Base-by-base conservation (phyloP, 2,888 invertebrate genomes). In the Hemaris fuciformis region DNA sequence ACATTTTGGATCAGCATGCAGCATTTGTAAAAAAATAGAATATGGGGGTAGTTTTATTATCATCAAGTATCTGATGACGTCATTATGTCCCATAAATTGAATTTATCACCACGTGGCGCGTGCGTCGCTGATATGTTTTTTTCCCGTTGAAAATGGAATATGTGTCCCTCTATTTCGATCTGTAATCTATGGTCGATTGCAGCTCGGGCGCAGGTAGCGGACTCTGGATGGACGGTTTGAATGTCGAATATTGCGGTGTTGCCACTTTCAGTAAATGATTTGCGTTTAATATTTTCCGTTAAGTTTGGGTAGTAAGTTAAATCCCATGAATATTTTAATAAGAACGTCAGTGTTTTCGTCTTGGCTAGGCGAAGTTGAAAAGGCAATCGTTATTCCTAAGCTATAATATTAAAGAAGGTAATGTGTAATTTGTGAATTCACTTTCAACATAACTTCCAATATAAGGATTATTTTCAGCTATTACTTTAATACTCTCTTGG, bases 141-240 rank as follows among this genome's bases (percentile, higher is more conserved):
- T 42, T 38, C 38, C 23, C 23, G 38, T 62, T 45, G 59, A 58
- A 53, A 61, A 66, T 64, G 61, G 62, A 66, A 74, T 71, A 66
- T 63, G 63, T 69, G 63, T 69, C 66, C 59, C 62, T 72, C 71
- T 73, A 72, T 72, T 71, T 69, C 63, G 66, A 63, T 73, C 66
- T 65, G 68, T 81, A 79, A 72, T 85, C 84, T 85, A 75, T 84
- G 76, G 75, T 66, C 42, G 46, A 66, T 68, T 72, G 70, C 67
- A 59, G 71, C 71, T 72, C 73, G 53, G 62, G 70, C 79, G 85
- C 87, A 89, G 89, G 90, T 87, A 89, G 85, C 76, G 74, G 70
- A 41, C 59, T 34, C 79, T 83, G 85, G 85, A 87, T 87, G 85
- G 82, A 83, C 85, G 84, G 84, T 85, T 87, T 85, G 83, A 88